phyloP scores from a whole-genome alignment of 2,888 invertebrate species.

The Actias luna region DNA sequence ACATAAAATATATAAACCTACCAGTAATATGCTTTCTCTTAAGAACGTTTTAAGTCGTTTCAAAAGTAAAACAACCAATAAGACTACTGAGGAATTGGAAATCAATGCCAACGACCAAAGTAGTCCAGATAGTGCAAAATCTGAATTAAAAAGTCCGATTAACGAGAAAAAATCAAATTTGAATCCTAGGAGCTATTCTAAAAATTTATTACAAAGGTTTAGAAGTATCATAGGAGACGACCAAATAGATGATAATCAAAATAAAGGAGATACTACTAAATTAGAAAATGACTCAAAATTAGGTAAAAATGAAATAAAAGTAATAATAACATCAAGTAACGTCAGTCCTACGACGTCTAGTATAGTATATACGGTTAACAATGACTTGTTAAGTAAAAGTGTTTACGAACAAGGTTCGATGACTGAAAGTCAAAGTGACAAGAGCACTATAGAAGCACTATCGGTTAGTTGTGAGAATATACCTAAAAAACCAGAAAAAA shows the following conservation, averaged over 20 bases:
- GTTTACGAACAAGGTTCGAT: slow-evolving; percentile 64
- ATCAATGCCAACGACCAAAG: slow-evolving; percentile 70
- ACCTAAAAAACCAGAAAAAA: slow-evolving; percentile 46
- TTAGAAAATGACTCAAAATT: slow-evolving; percentile 39
- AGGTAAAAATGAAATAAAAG: slow-evolving; percentile 61
- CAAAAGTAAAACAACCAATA: slow-evolving; percentile 66
- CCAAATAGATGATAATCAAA: slow-evolving; percentile 63
- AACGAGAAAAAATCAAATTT: slow-evolving; percentile 67
- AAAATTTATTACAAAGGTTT: slow-evolving; percentile 73
- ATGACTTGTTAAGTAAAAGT: slow-evolving; percentile 64
- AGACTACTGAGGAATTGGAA: slow-evolving; percentile 61
- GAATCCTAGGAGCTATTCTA: slow-evolving; percentile 73
- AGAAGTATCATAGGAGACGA: slow-evolving; percentile 78
- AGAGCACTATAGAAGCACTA: slow-evolving; percentile 62
- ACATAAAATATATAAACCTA: slow-evolving; percentile 89
- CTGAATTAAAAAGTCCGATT: slow-evolving; percentile 66
- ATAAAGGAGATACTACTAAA: slow-evolving; percentile 46
- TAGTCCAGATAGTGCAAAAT: slow-evolving; percentile 58
- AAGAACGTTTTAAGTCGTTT: slow-evolving; percentile 82
- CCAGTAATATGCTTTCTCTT: slow-evolving; percentile 77
- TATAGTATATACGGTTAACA: slow-evolving; percentile 45
- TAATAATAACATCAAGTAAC: slow-evolving; percentile 66
- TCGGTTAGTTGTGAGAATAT: slow-evolving; percentile 71
- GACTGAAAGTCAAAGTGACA: slow-evolving; percentile 65
- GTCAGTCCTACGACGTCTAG: slow-evolving; percentile 57